Evolutionary conservation across 2,797 vertebrate species (phyloP), one percentile per base, ranked within the genome.

Genomic region (Artibeus lituratus): DNA sequence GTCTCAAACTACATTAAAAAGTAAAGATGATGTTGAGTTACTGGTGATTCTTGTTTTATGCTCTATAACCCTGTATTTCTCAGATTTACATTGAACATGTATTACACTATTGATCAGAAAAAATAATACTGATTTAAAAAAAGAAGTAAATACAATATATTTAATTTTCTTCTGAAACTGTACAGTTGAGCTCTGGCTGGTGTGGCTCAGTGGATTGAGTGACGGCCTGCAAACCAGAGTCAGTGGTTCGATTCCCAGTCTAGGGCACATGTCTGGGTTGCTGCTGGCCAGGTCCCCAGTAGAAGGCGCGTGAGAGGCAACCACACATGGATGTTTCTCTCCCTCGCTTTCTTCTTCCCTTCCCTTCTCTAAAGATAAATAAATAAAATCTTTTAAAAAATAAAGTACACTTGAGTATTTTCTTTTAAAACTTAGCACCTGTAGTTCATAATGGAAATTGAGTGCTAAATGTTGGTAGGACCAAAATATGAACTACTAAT

Each of bases 131-230:
- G 57, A 12, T 73, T 42, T 85, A 42, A 49, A 4, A 24, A 80
- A 47, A 59, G 39, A 76, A 51, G 35, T 86, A 87, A 87, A 69
- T 15, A 35, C 55, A 53, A 10, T 67, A 76, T 37, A 55, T 55
- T 94, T 76, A 62, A 39, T 94, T 92, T 51, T 92, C 74, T 93
- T 90, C 10, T 39, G 72, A 92, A 37, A 77, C 69, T 94, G 76
- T 72, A 53, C 19, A 49, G 55, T 74, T 29, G 57, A 59, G 57
- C 57, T 22, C 24, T 59, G 57, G 57, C 57, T 59, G 24, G 24
- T 59, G 57, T 29, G 57, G 57, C 57, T 59, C 57, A 59, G 57
- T 59, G 57, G 57, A 26, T 29, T 59, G 57, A 59, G 57, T 12
- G 57, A 10, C 0, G 24, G 57, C 57, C 53, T 59, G 10, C 57